These are phyloP conservation scores for Prunella strophiata DNA, from an alignment of 2,797 vertebrate genomes.

Conservation along the genomic window DNA sequence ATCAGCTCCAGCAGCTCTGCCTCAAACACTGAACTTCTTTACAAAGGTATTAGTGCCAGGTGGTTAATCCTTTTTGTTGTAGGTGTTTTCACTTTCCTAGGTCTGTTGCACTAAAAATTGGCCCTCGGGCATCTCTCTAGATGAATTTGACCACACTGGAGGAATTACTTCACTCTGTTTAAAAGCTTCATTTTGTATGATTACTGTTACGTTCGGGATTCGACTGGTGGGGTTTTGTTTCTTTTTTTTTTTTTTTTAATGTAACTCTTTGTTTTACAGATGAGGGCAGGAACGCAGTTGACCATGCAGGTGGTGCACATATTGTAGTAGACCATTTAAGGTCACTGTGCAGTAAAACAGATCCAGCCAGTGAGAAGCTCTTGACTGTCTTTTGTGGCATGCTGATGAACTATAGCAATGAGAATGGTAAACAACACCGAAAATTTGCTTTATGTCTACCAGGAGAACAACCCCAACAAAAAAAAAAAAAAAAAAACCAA, in stretches of 20 bases:
- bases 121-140: neutral
- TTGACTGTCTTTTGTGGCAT: constrained; percentile 99
- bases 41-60: constrained; percentile 3
- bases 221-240: constrained; percentile 72
- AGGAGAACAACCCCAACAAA: constrained; percentile 48
- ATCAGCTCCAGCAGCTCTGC: neutral
- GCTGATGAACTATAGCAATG: constrained; percentile 99
- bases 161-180: constrained; percentile 57
- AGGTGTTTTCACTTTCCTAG: constrained; percentile 3
- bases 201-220: constrained; percentile 76
- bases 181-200: constrained; percentile 62
- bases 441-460: constrained; percentile 79
- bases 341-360: constrained; percentile 94
- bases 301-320: constrained; percentile 97
- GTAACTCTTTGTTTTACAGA: constrained; percentile 99
- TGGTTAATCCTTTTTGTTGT: constrained; percentile 45
- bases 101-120: neutral
- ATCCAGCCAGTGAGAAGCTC: constrained; percentile 98
- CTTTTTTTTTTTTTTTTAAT: constrained; percentile 83
- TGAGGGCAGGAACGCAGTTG: constrained; percentile 99
- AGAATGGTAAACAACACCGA: constrained; percentile 95
- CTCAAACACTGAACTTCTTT: neutral
- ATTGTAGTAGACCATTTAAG: constrained; percentile 98
- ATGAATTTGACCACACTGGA: neutral
- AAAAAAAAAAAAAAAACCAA: constrained; percentile 20